These are phyloP conservation scores for Lates japonicus DNA, from an alignment of 2,797 vertebrate species.

Conservation along the genomic window DNA sequence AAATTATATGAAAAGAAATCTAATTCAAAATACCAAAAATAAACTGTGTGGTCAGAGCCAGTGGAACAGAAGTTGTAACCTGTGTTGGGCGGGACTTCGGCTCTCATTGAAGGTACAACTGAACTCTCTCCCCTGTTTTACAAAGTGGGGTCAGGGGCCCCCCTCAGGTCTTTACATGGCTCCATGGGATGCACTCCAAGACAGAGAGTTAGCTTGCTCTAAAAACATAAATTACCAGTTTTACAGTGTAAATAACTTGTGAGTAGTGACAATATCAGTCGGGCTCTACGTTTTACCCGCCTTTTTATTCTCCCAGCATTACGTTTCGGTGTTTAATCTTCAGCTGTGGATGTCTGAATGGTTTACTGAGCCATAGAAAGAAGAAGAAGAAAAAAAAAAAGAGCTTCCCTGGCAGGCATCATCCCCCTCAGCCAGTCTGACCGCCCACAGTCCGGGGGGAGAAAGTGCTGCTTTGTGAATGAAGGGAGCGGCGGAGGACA, in stretches of 20 bases:
- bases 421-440: slow-evolving; percentile 69
- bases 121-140: slow-evolving; percentile 13
- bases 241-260: neutral
- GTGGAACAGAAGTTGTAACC: neutral
- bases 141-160: slow-evolving; percentile 66
- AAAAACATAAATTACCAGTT: neutral
- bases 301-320: neutral
- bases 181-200: slow-evolving; percentile 5
- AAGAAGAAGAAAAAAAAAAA: slow-evolving; percentile 24
- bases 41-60: neutral
- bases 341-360: slow-evolving; percentile 61
- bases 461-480: slow-evolving; percentile 86
- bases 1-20: neutral
- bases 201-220: neutral
- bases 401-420: slow-evolving; percentile 66
- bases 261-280: too few relatives aligned
- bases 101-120: slow-evolving; percentile 12
- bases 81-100: slow-evolving; percentile 18
- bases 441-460: slow-evolving; percentile 79
- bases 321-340: slow-evolving; percentile 22
- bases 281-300: neutral
- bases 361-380: slow-evolving; percentile 19
- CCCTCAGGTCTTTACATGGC: slow-evolving; percentile 25
- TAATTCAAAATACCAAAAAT: neutral
- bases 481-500: slow-evolving; percentile 79